These are phyloP conservation scores for Malacosoma neustria DNA, from an alignment of 2,888 invertebrate species.

Conservation along the genomic window DNA sequence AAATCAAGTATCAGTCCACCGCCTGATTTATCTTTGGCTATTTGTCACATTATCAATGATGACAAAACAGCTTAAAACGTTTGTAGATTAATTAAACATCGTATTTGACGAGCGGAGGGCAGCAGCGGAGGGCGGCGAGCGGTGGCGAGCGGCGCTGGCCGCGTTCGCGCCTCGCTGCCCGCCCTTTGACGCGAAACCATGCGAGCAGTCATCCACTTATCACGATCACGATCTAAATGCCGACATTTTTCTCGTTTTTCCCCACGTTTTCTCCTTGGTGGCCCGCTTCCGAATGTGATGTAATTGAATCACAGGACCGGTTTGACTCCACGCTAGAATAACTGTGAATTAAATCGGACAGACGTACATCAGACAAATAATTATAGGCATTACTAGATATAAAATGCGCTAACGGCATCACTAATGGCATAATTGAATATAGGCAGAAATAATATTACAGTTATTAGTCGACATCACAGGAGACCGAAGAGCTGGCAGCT, in stretches of 20 bases:
- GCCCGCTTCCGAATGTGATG: slow-evolving; percentile 50
- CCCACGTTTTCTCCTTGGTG: slow-evolving; percentile 58
- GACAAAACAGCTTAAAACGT: too few species aligned
- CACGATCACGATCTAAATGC: slow-evolving; percentile 61
- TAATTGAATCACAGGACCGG: slow-evolving; percentile 63
- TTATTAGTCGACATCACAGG: too few species aligned
- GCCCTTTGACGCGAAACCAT: slow-evolving; percentile 68
- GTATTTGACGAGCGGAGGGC: not conserved
- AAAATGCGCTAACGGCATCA: not conserved
- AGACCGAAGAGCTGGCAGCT: too few species aligned
- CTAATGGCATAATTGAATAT: too few species aligned
- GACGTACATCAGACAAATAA: slow-evolving; percentile 28
- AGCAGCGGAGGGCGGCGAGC: slow-evolving; percentile 11
- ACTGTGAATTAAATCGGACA: slow-evolving; percentile 62
- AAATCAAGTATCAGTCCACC: too few species aligned
- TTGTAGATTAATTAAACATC: not conserved
- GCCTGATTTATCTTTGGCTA: too few species aligned
- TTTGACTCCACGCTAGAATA: slow-evolving; percentile 30
- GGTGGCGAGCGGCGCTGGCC: slow-evolving; percentile 17
- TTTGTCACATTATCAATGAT: too few species aligned
- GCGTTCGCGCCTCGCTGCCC: slow-evolving; percentile 43
- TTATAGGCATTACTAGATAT: too few species aligned
- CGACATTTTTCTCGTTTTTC: slow-evolving; percentile 70
- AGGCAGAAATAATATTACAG: too few species aligned
- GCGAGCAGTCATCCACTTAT: slow-evolving; percentile 71